Evolutionary conservation across 1,140 invertebrate genomes (phyloP), one percentile per base, ranked within the genome.

Genomic region (Drosophila bifasciata): DNA sequence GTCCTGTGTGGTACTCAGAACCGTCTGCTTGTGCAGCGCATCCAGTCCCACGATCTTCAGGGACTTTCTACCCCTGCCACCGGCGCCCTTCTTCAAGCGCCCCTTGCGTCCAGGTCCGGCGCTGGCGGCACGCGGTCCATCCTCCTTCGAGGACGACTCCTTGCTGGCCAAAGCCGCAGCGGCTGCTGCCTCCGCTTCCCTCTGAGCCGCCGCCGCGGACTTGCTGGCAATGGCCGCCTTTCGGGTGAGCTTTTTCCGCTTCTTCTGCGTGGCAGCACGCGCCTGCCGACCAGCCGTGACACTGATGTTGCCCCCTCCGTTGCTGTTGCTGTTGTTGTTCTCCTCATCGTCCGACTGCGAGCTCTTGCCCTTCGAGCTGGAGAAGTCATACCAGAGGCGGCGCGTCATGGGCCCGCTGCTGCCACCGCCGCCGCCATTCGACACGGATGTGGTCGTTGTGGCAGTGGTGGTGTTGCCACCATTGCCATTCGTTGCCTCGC

Each of bases 21-120:
- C 92, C 16, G 97, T 98, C 91, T 98, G 96, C 79, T 95, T 97
- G 91, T 99, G 97, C 60, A 99, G 92, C 66, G 98, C 92, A 92
- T 98, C 97, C 52, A 98, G 92, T 16, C 97, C 97, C 61, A 95
- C 95, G 73, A 97, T 97, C 92, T 92, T 92, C 7, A 91, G 41
- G 17, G 73, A 88, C 9, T 89, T 91, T 6, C 79, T 62, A 6
- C 89, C 84, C 0, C 90, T 62, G 8, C 89, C 84, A 0, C 90
- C 76, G 0, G 72, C 75, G 0, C 83, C 83, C 71, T 92, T 76
- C 48, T 88, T 88, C 23, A 89, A 76, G 45, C 89, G 85, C 1
- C 86, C 89, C 50, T 91, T 85, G 19, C 90, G 85, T 0, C 88
- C 90, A 5, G 90, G 90, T 0, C 90, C 61, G 0, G 67, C 57